Evolutionary conservation across 2,113 vertebrate species (phyloP), one percentile per base, ranked within the genome.

Genomic region (Trichechus manatus): DNA sequence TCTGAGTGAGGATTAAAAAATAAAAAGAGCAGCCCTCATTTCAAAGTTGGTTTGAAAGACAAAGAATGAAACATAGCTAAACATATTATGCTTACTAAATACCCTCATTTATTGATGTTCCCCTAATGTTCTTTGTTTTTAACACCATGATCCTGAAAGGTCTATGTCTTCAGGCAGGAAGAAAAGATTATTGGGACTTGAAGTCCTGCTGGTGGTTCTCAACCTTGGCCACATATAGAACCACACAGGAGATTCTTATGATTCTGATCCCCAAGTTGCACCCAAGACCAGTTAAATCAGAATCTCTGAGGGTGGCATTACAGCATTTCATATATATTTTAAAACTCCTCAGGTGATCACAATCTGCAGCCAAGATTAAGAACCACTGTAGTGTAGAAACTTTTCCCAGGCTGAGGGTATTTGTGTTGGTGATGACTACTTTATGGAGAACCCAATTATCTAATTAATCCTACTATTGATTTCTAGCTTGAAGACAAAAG

Each of bases 401-500:
- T 78, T 25, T 56, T 88, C 36, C 77, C 29, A 66, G 80, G 36
- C 23, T 31, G 44, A 42, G 82, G 8, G 10, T 72, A 23, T 94
- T 82, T 82, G 20, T 80, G 47, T 68, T 86, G 29, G 20, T 23
- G 25, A 4, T 74, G 19, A 59, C 11, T 94, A 27, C 39, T 66
- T 95, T 53, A 42, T n/a, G 50, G 84, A 89, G 13, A 86, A 82
- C 89, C 63, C 50, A 47, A 11, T 59, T 82, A 56, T 39, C 22
- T 36, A 23, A 82, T 89, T 95, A 92, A 78, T 84, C 11, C 70
- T 89, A 47, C 17, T 59, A 25, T 44, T 59, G 20, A 36, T 17
- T 86, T 72, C n/a, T 72, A 87, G 74, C 89, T 94, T 72, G 77
- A 95, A 87, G 86, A 64, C n/a, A 89, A 86, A 81, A 83, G 23